phyloP scores from a whole-genome alignment of 37 sponge, comb jelly and placozoan species.

The Tethya wilhelma region DNA sequence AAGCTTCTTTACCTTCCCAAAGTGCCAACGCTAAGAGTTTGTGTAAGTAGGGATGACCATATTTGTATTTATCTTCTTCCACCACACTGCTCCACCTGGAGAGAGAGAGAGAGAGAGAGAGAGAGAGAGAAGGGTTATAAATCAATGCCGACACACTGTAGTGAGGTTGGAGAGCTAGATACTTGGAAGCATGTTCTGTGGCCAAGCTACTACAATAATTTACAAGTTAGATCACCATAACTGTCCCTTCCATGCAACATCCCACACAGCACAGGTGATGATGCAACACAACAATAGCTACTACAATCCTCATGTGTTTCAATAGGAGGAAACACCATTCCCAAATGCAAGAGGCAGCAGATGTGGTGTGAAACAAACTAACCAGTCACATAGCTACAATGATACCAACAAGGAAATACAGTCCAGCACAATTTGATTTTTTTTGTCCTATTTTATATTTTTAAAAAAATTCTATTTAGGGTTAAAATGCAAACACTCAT shows the following conservation, averaged over 20 bases:
- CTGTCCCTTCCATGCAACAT: neutral
- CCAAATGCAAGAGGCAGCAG: too few species aligned
- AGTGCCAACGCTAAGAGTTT: constrained; percentile 54
- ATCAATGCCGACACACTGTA: neutral
- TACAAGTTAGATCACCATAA: neutral
- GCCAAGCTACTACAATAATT: neutral
- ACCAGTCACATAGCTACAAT: too few species aligned
- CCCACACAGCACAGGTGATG: neutral
- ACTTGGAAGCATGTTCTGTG: neutral
- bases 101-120: constrained; percentile 1
- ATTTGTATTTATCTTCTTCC: constrained; percentile 35
- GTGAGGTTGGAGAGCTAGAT: too few species aligned
- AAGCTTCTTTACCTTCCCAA: constrained; percentile 75
- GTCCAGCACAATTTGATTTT: too few species aligned
- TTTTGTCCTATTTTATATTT: too few species aligned
- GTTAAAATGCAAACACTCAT: too few species aligned
- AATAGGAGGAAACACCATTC: neutral
- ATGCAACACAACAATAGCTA: neutral
- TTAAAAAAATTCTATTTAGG: too few species aligned
- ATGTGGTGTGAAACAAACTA: too few species aligned
- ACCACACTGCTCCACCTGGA: constrained; percentile 72
- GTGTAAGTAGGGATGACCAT: constrained; percentile 83
- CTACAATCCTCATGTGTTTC: neutral
- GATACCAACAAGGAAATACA: too few species aligned
- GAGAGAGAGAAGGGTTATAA: neutral